These are phyloP conservation scores for Melanocharis versteri DNA, from an alignment of 2,113 vertebrate species.

Conservation along the genomic window DNA sequence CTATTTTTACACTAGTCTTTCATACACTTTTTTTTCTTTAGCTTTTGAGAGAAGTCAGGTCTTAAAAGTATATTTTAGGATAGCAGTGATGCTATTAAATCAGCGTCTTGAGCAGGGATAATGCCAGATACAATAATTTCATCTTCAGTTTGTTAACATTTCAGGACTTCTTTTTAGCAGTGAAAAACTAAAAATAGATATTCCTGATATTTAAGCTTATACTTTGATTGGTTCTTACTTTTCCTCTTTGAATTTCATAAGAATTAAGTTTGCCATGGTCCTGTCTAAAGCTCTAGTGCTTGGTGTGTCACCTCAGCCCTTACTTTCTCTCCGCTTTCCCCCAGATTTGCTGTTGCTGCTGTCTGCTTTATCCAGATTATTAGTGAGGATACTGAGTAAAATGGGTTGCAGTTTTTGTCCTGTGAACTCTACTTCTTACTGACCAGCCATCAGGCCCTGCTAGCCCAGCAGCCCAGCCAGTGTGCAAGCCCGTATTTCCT, in stretches of 20 bases:
- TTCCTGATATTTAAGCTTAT: background rate
- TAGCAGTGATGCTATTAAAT: background rate
- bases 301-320: background rate
- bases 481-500: background rate
- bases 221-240: background rate
- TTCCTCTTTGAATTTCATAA: background rate
- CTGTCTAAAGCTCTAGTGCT: background rate
- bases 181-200: background rate
- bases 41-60: background rate
- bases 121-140: background rate
- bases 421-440: background rate
- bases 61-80: background rate
- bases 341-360: background rate
- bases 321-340: accelerated
- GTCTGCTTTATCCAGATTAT: background rate
- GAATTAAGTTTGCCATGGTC: background rate
- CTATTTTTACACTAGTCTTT: background rate
- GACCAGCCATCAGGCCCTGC: background rate
- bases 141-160: background rate
- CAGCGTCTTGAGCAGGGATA: background rate
- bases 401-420: background rate
- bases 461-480: background rate
- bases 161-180: background rate
- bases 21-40: background rate
- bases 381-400: background rate